Evolutionary conservation across 2,113 vertebrate genomes (phyloP), one percentile per base, ranked within the genome.

Genomic region (Petromus typicus): DNA sequence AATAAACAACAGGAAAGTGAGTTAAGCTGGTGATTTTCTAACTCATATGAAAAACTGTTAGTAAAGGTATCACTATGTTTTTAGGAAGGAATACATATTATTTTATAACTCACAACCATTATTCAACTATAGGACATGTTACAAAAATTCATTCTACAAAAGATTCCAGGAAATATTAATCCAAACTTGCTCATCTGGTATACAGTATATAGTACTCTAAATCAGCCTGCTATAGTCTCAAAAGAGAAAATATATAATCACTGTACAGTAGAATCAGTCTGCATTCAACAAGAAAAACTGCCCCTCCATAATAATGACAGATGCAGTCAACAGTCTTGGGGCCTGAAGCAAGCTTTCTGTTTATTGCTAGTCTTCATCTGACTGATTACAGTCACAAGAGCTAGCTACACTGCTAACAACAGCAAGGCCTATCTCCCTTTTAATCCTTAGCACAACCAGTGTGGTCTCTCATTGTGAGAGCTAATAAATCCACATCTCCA

Each of bases 401-500:
- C 96, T 94, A 94, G 96, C 95, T 69, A 18, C 91, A 97, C 67
- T 95, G 94, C 18, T 95, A 96, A 96, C 97, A 98, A 98, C 54
- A 98, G 96, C 96, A 98, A 95, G 97, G 93, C 43, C 40, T n/a
- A 84, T 54, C 54, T 94, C 71, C 59, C 73, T 92, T 94, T 93
- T 78, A 96, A 98, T 98, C 96, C 95, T 97, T 97, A 82, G 93
- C 86, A 73, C 90, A 97, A 97, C 85, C 79, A 96, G 94, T 96
- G 93, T 93, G 97, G 96, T 96, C 97, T 98, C 98, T 98, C 94
- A 97, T 96, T 96, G 96, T 85, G 95, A 97, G 96, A 6, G 97
- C 96, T 98, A 98, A 98, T 97, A 98, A 98, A 98, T 98, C 97
- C 97, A 95, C 83, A 96, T 91, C 96, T 96, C 88, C 85, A 93